Percentiles rank a stretch among this genome's conserved stretches.
Conservation (phyloP, 2,797 vertebrate species). For the Limosa lapponica region DNA sequence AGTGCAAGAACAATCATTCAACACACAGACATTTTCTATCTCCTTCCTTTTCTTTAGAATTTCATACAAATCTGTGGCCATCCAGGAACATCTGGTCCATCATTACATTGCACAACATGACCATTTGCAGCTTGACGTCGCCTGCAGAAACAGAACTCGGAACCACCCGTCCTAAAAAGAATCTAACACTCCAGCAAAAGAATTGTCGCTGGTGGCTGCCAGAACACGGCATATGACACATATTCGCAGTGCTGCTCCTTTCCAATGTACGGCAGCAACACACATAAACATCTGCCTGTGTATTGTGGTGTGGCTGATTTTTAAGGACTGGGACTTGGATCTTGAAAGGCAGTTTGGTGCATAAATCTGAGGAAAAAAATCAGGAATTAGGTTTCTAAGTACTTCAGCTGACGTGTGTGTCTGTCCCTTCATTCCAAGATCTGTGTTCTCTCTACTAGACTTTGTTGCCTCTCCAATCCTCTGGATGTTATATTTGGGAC, state of each 20-base stretch:
- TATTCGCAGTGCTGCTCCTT: neutral
- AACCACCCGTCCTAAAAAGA: neutral
- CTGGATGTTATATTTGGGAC: neutral
- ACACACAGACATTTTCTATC: neutral
- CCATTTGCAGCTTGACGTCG: accelerated
- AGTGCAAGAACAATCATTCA: neutral
- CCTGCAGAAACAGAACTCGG: neutral
- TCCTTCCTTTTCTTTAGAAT: neutral
- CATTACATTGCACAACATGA: neutral
- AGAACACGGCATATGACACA: neutral
- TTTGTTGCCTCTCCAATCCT: neutral
- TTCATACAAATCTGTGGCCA: neutral
- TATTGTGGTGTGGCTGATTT: neutral
- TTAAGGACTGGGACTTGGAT: neutral
- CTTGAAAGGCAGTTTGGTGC: neutral
- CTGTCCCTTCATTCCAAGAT: neutral
- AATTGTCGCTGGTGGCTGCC: neutral
- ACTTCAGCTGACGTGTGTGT: neutral
- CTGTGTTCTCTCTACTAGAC: neutral
- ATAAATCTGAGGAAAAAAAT: neutral
- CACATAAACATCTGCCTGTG: neutral
- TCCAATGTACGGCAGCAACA: accelerated
- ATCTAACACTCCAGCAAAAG: neutral
- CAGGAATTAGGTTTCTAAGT: neutral
- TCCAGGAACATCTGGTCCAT: conserved; percentile 16